Conservation (phyloP, 2,797 vertebrate genomes). For the Amphiprion clarkii region DNA sequence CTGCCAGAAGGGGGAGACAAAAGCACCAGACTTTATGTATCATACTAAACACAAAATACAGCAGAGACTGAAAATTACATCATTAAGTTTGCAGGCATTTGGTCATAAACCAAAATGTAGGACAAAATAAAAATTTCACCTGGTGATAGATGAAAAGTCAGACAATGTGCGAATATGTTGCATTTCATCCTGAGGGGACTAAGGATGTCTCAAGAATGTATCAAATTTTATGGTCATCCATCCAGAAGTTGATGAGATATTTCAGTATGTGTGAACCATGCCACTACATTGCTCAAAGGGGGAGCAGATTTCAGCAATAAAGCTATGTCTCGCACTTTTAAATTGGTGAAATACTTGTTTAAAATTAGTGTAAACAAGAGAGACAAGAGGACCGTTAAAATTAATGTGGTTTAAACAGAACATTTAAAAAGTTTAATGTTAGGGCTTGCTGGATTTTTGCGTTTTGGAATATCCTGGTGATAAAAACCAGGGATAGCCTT, state of each 20-base stretch:
- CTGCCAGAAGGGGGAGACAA: too few relatives aligned
- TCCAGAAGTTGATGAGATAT: neutral
- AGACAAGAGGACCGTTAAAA: neutral
- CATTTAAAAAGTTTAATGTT: neutral
- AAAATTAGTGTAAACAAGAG: conserved; percentile 21
- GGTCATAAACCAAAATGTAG: too few relatives aligned
- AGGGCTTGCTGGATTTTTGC: neutral
- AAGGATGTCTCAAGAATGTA: too few relatives aligned
- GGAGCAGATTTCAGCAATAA: neutral
- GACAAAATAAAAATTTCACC: too few relatives aligned
- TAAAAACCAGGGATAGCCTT: conserved; percentile 21
- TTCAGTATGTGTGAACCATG: neutral
- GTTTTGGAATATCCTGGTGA: conserved; percentile 8
- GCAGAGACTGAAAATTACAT: too few relatives aligned
- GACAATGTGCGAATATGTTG: too few relatives aligned
- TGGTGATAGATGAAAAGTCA: too few relatives aligned
- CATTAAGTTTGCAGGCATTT: too few relatives aligned
- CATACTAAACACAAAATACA: too few relatives aligned
- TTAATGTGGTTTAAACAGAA: neutral
- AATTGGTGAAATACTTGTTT: neutral
- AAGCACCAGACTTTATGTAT: too few relatives aligned
- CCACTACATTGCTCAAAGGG: neutral
- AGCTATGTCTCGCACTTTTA: neutral
- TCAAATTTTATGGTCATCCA: neutral
- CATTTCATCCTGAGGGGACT: neutral